These are phyloP conservation scores for Seladonia tumulorum DNA, from an alignment of 2,888 invertebrate species.

Conservation along the genomic window DNA sequence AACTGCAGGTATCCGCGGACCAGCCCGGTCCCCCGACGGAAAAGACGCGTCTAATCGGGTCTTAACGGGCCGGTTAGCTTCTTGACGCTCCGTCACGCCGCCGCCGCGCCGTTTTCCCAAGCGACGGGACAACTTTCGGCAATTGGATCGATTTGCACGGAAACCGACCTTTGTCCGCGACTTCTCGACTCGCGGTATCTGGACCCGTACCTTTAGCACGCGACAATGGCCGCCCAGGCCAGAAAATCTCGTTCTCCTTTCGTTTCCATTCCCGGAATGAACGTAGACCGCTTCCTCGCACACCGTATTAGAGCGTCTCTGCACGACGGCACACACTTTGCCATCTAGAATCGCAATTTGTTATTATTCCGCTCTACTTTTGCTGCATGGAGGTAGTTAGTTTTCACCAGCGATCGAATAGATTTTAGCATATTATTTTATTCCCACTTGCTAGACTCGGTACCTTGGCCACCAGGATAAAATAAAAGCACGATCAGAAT, in stretches of 20 bases:
- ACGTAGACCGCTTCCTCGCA: background rate
- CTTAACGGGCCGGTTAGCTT: conserved; percentile 72
- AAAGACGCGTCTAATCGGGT: conserved; percentile 74
- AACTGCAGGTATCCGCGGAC: conserved; percentile 63
- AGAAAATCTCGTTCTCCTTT: background rate
- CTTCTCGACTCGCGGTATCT: conserved; percentile 59
- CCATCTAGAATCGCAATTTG: background rate
- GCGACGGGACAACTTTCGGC: conserved; percentile 26
- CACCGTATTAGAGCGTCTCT: background rate
- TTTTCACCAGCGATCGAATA: background rate
- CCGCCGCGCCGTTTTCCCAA: conserved; percentile 23
- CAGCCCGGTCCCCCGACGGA: conserved; percentile 36
- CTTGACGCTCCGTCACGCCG: conserved; percentile 67
- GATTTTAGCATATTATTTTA: too few relatives aligned
- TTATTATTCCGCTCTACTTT: background rate
- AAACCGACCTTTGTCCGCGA: conserved; percentile 58
- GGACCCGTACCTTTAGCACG: background rate
- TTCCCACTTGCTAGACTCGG: too few relatives aligned
- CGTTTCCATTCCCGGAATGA: background rate
- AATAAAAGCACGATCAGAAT: background rate
- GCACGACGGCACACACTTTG: conserved; percentile 5
- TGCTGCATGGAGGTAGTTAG: background rate
- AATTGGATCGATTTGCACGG: conserved; percentile 60
- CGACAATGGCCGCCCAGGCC: background rate
- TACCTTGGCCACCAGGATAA: background rate